Evolutionary conservation across 2,888 invertebrate genomes (phyloP).

Genomic region (Phaonia tiefii): DNA sequence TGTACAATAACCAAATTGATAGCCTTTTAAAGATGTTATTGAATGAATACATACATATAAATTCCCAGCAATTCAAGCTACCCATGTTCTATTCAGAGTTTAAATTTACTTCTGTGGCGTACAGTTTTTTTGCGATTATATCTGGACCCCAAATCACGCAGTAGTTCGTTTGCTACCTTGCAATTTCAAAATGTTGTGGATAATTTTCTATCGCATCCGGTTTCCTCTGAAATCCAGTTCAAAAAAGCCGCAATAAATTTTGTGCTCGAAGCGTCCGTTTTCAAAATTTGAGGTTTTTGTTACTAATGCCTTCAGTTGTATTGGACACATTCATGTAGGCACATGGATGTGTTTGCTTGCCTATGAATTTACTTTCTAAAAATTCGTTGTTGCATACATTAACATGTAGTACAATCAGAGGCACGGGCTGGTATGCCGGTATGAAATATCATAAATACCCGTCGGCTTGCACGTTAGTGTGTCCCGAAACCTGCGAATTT

Average conservation of each 20-base stretch:
- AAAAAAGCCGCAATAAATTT: conserved; percentile 27
- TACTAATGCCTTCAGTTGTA: conserved; percentile 10
- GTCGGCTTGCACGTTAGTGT: too few relatives aligned
- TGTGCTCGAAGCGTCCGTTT: conserved; percentile 27
- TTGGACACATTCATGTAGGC: not conserved
- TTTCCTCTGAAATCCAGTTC: not conserved
- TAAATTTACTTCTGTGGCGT: not conserved
- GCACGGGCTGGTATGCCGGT: too few relatives aligned
- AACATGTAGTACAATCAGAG: not conserved
- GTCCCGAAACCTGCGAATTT: too few relatives aligned
- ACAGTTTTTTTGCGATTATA: not conserved
- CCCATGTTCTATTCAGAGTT: too few relatives aligned
- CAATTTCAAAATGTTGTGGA: conserved; percentile 10
- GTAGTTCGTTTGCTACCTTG: not conserved
- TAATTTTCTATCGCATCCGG: conserved; percentile 21
- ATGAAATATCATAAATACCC: too few relatives aligned
- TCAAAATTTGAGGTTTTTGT: conserved; percentile 32
- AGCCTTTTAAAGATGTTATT: too few relatives aligned
- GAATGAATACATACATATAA: too few relatives aligned
- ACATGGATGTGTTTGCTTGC: too few relatives aligned
- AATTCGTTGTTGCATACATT: not conserved
- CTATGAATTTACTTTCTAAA: not conserved
- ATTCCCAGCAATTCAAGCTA: too few relatives aligned
- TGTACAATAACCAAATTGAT: too few relatives aligned
- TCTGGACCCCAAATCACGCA: not conserved